Base-by-base conservation (phyloP, 2,888 invertebrate genomes). In the Pherbina coryleti region DNA sequence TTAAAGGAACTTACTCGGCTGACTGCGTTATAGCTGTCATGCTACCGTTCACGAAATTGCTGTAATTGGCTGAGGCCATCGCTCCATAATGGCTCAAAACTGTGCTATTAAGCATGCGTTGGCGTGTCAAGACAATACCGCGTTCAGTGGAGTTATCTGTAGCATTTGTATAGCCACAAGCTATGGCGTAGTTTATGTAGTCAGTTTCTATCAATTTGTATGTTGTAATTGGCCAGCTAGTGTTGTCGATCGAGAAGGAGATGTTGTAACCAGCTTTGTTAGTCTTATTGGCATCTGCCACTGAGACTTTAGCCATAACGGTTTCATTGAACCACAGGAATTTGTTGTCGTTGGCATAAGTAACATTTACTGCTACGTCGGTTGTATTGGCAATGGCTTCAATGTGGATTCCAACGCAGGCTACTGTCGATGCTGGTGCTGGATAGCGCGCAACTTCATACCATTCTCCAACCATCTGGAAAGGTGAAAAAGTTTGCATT, bases 121-220 rank as follows among this genome's bases (percentile, higher is more conserved):
- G 60, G 22, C 86, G 81, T 14, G 85, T 82, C 1, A 87, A 77
- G 11, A 86, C 78, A 73, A 83, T 70, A 44, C 81, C 84, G 37
- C 86, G 84, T 0, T 79, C 78, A 0, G 84, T 84, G 1, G 77
- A 51, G 28, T 72, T 81, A 64, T 85, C 81, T 0, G 81, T 81
- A n/a, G 81, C 77, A 77, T 86, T 86, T 5, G 82, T 81, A 14
- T 85, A 87, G 34, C 86, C 86, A 37, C 87, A 87, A 69, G 85
- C 55, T 0, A 85, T 79, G 0, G 87, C 83, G 62, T 79, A 85
- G 11, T 78, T 80, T 0, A 14, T 62, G 57, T 87, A 86, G 51
- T 87, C 83, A 5, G 85, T 86, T 1, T 79, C 78, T 4, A 87
- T 77, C 2, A 87, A 70, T 55, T 87, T 87, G 19, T 74, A 83